phyloP scores from a whole-genome alignment of 2,797 vertebrate species.

The Poecilia velifera region DNA sequence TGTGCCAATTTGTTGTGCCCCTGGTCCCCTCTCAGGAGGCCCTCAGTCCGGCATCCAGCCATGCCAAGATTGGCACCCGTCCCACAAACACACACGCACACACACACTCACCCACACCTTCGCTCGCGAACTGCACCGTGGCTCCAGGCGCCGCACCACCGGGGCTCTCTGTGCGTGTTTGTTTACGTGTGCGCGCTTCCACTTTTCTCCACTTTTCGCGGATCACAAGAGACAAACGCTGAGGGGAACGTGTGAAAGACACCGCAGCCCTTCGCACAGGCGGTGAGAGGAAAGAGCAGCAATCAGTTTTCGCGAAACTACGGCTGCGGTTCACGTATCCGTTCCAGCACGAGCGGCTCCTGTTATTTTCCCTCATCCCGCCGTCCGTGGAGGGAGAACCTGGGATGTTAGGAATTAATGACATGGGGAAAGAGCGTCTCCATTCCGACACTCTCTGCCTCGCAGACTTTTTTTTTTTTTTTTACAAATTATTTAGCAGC shows the following conservation, averaged over 20 bases:
- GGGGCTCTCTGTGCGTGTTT: slow-evolving; percentile 29
- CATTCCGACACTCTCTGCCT: slow-evolving; percentile 26
- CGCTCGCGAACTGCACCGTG: slow-evolving; percentile 32
- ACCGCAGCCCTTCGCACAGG: slow-evolving; percentile 42
- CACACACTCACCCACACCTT: slow-evolving; percentile 20
- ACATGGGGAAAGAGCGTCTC: background rate
- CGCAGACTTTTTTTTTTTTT: background rate
- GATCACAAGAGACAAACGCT: slow-evolving; percentile 63
- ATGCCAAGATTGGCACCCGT: slow-evolving; percentile 75
- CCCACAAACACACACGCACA: slow-evolving; percentile 53
- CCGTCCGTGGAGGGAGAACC: background rate
- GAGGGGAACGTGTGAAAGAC: slow-evolving; percentile 62
- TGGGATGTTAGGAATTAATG: slow-evolving; percentile 15
- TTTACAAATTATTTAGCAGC: slow-evolving; percentile 33
- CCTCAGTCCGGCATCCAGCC: slow-evolving; percentile 68
- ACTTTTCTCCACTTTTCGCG: slow-evolving; percentile 65
- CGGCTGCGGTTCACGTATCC: slow-evolving; percentile 26
- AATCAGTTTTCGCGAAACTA: slow-evolving; percentile 35
- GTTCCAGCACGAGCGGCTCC: slow-evolving; percentile 15
- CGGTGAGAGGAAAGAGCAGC: slow-evolving; percentile 45
- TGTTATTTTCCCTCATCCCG: background rate
- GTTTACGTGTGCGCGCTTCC: slow-evolving; percentile 32
- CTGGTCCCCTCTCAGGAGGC: slow-evolving; percentile 75
- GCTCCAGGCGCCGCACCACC: slow-evolving; percentile 57
- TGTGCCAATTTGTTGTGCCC: slow-evolving; percentile 79